These are phyloP conservation scores for Lampropteryx suffumata DNA, from an alignment of 2,888 invertebrate species.

Conservation along the genomic window DNA sequence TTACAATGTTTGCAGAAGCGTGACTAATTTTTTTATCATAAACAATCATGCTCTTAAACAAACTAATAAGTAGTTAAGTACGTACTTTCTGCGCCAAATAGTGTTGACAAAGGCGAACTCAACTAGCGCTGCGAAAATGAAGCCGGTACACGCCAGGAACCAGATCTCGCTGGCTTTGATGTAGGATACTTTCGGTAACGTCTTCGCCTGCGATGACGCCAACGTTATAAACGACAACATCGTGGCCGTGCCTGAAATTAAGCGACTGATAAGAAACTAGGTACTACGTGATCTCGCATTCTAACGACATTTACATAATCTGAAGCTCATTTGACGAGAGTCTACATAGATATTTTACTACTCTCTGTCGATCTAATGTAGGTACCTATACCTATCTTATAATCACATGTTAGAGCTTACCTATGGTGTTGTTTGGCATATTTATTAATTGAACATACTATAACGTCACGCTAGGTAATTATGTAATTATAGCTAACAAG, in stretches of 20 bases:
- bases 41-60: slow-evolving; percentile 1
- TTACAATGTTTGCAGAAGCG: slow-evolving; percentile 8
- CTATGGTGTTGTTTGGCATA: too few relatives aligned
- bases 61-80: not conserved
- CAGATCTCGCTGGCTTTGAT: slow-evolving; percentile 95
- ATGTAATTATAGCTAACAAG: too few relatives aligned
- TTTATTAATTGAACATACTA: too few relatives aligned
- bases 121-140: slow-evolving; percentile 92
- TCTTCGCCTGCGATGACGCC: slow-evolving; percentile 92
- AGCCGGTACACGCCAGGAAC: slow-evolving; percentile 93
- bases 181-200: slow-evolving; percentile 93
- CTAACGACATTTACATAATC: not conserved
- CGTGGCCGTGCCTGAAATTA: slow-evolving; percentile 88
- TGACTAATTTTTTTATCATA: not conserved
- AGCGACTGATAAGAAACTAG: slow-evolving; percentile 9
- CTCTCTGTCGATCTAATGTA: too few relatives aligned
- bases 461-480: too few relatives aligned
- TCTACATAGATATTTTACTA: too few relatives aligned
- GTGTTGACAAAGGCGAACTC: slow-evolving; percentile 96
- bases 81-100: slow-evolving; percentile 92
- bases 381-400: too few relatives aligned
- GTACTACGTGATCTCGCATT: not conserved
- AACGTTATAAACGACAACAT: slow-evolving; percentile 94
- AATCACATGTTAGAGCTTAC: too few relatives aligned
- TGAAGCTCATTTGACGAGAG: not conserved